Evolutionary conservation across 2,113 vertebrate genomes (phyloP), one percentile per base, ranked within the genome.

Genomic region (Eretmochelys imbricata): DNA sequence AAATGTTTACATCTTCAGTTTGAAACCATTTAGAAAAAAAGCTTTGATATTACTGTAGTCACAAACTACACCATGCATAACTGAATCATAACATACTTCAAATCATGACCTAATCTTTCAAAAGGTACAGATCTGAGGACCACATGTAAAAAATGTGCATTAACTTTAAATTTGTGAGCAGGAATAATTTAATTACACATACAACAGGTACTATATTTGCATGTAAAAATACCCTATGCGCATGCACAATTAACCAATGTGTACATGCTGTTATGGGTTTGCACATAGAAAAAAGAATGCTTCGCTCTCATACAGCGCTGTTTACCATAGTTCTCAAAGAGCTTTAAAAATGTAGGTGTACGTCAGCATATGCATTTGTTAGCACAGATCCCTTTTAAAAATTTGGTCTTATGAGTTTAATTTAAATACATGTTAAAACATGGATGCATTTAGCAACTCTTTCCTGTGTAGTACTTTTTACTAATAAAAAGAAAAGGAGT

Each of bases 341-440:
- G 9, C 49, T 54, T 93, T 50, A 38, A 6, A 81, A 84, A 75
- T 17, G 14, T n/a, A 4, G 4, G 46, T 81, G 49, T 17, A 82
- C 2, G 69, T 53, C 16, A 59, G 51, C 54, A 46, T 20, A 42
- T 12, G 38, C 65, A 46, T 80, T 89, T 55, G 38, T 25, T 2
- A 22, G 11, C 89, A 54, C 25, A 29, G 5, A 7, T 82, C 49
- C 42, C 54, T 88, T 78, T 50, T 76, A 49, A 91, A 69, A 7
- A 79, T 24, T 76, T 87, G 87, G 42, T 6, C 54, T 20, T 12
- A 7, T 4, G 4, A 91, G 51, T 92, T 46, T 50, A 86, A 82
- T 48, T 46, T 35, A 62, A 90, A 62, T 38, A 94, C 89, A 89
- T 49, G 85, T 72, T 90, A 93, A 91, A 95, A 95, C 79, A 95